Conservation (phyloP, 2,113 vertebrate species). For the Misgurnus anguillicaudatus region DNA sequence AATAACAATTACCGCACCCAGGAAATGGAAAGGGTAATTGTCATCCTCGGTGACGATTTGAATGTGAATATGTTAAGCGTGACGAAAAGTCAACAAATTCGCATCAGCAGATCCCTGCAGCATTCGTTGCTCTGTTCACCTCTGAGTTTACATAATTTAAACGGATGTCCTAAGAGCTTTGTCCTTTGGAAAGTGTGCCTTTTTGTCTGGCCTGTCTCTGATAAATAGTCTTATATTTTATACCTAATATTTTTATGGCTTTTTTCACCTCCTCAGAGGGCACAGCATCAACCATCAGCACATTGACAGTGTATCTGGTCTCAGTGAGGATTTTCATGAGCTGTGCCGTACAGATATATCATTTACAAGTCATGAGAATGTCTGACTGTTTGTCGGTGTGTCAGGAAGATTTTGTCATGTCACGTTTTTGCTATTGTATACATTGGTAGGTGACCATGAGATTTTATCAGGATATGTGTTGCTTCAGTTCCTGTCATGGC, state of each 20-base stretch:
- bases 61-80: neutral
- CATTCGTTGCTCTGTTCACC: slow-evolving; percentile 16
- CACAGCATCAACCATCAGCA: slow-evolving; percentile 38
- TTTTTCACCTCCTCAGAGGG: slow-evolving; percentile 50
- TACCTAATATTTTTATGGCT: slow-evolving; percentile 59
- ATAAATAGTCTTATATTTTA: slow-evolving; percentile 51
- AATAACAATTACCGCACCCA: slow-evolving; percentile 8
- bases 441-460: neutral
- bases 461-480: neutral
- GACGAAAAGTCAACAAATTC: neutral
- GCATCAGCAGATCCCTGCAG: neutral
- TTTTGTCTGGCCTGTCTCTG: slow-evolving; percentile 23
- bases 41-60: neutral
- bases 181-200: slow-evolving; percentile 2
- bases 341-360: slow-evolving; percentile 57
- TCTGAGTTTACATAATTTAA: slow-evolving; percentile 7
- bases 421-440: neutral
- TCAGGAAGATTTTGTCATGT: neutral
- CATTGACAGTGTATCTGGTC: slow-evolving; percentile 66
- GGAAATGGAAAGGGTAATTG: slow-evolving; percentile 26
- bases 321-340: slow-evolving; percentile 61
- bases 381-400: slow-evolving; percentile 16
- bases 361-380: slow-evolving; percentile 58
- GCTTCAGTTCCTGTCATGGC: neutral
- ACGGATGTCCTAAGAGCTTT: slow-evolving; percentile 3